Evolutionary conservation across 53 echinoderm and acorn worm genomes (phyloP).

Genomic region (Arbacia lixula): DNA sequence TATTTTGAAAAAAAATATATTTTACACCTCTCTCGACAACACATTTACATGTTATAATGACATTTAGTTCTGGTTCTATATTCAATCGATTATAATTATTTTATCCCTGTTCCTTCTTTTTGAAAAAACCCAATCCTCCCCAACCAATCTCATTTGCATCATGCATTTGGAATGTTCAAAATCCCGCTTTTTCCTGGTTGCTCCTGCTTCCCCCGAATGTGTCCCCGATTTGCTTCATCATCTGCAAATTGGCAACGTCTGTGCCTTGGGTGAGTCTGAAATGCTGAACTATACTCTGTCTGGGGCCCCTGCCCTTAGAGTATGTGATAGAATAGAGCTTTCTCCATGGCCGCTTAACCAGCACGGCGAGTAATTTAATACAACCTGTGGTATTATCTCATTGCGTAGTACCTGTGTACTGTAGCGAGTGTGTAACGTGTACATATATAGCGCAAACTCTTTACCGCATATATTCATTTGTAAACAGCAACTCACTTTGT

Average conservation of each 20-base stretch:
- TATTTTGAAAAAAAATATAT: no score
- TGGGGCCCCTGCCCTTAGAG: neutral
- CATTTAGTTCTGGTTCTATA: no score
- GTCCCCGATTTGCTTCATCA: slow-evolving; percentile 20
- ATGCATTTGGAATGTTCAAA: slow-evolving; percentile 41
- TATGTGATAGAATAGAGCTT: slow-evolving; percentile 30
- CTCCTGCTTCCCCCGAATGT: slow-evolving; percentile 27
- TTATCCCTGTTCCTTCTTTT: slow-evolving; percentile 27
- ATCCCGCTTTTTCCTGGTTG: slow-evolving; percentile 7
- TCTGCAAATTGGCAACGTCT: slow-evolving; percentile 37
- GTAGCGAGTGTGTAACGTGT: no score
- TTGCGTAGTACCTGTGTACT: no score
- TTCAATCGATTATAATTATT: slow-evolving; percentile 34
- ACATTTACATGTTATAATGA: no score
- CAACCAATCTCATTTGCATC: neutral
- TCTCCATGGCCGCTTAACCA: slow-evolving; percentile 10
- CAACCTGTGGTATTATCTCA: no score
- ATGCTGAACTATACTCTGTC: slow-evolving; percentile 13
- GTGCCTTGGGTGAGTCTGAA: slow-evolving; percentile 10
- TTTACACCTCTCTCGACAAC: no score
- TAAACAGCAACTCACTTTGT: no score
- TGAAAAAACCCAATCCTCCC: no score
- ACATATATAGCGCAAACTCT: no score
- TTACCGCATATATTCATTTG: no score
- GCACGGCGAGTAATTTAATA: no score